phyloP scores from a whole-genome alignment of 2,888 invertebrate genomes.

The Clusia tigrina region DNA sequence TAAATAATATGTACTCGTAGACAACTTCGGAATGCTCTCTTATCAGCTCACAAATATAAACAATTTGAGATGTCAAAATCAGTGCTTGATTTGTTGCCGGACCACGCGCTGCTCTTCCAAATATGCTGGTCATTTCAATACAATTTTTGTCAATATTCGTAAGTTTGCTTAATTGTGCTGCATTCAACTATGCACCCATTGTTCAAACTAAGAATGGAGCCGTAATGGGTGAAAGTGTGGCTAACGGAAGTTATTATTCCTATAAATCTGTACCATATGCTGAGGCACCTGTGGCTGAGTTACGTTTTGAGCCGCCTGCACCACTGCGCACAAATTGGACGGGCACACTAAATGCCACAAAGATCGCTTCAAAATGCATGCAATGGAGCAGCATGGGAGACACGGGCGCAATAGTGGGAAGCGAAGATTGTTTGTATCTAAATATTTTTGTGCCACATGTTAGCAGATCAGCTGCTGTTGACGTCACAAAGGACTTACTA shows the following conservation, averaged over 20 bases:
- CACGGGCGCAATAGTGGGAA: constrained; percentile 59
- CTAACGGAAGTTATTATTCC: constrained; percentile 64
- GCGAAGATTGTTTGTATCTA: constrained; percentile 73
- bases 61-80: too few relatives aligned
- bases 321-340: constrained; percentile 34
- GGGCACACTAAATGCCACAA: constrained; percentile 65
- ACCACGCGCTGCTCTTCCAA: too few relatives aligned
- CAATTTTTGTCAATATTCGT: too few relatives aligned
- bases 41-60: too few relatives aligned
- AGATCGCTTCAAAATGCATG: constrained; percentile 29
- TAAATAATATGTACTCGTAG: too few relatives aligned
- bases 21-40: too few relatives aligned
- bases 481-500: too few relatives aligned
- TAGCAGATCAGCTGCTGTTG: background rate
- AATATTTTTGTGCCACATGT: constrained; percentile 69
- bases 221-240: background rate
- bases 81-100: too few relatives aligned
- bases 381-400: constrained; percentile 31
- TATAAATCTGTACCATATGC: constrained; percentile 74
- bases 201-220: background rate
- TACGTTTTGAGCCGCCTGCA: constrained; percentile 66
- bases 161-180: too few relatives aligned
- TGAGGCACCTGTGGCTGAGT: constrained; percentile 70
- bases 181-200: background rate
- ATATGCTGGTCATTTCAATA: too few relatives aligned